Evolutionary conservation across 2,888 invertebrate genomes (phyloP).

Genomic region (Eupithecia vulgata): DNA sequence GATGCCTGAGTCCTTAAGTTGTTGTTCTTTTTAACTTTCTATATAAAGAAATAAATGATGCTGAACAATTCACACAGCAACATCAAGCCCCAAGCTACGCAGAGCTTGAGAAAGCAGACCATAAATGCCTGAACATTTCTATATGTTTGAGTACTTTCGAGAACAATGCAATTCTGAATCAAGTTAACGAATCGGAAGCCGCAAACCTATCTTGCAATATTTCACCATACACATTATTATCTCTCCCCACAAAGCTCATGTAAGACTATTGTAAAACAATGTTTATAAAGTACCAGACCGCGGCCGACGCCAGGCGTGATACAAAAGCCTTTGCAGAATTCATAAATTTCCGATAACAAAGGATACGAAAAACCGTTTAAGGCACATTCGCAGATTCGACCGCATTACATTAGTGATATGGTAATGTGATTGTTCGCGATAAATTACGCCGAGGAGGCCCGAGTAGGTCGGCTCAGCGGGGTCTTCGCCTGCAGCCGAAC

Average conservation of each 20-base stretch:
- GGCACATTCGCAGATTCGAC: constrained; percentile 74
- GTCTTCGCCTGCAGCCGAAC: constrained; percentile 61
- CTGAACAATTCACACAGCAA: background rate
- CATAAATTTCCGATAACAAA: constrained; percentile 81
- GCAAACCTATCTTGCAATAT: constrained; percentile 53
- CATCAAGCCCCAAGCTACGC: background rate
- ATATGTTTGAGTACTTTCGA: constrained; percentile 1
- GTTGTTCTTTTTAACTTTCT: background rate
- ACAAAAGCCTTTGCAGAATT: constrained; percentile 72
- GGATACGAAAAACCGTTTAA: constrained; percentile 80
- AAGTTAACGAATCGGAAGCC: constrained; percentile 44
- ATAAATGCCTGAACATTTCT: background rate
- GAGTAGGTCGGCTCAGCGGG: constrained; percentile 71
- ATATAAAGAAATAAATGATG: background rate
- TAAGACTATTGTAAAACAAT: constrained; percentile 70
- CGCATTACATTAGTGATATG: constrained; percentile 82
- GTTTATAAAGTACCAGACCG: constrained; percentile 61
- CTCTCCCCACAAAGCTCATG: constrained; percentile 59
- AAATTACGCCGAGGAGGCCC: constrained; percentile 73
- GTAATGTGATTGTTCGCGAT: constrained; percentile 82
- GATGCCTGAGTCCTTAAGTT: background rate
- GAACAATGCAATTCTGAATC: constrained; percentile 25
- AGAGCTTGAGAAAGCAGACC: background rate
- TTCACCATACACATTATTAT: constrained; percentile 50
- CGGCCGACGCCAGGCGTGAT: constrained; percentile 65